phyloP scores from a whole-genome alignment of 2,113 vertebrate genomes.

The Nothobranchius kuhntae region DNA sequence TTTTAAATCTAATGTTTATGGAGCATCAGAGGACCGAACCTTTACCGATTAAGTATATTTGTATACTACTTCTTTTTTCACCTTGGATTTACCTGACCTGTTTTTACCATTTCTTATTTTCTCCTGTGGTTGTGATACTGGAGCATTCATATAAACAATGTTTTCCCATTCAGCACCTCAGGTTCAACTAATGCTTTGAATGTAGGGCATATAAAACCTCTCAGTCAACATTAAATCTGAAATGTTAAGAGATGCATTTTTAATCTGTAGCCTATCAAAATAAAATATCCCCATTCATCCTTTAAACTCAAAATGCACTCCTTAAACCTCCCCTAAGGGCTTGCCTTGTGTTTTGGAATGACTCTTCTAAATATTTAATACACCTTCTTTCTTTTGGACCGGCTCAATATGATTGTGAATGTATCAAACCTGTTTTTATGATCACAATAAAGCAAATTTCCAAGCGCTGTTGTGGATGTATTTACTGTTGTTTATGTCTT shows the following conservation, averaged over 20 bases:
- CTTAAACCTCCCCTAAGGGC: conserved; percentile 53
- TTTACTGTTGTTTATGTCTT: neutral
- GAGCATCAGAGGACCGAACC: neutral
- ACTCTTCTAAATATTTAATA: conserved; percentile 62
- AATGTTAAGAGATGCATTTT: neutral
- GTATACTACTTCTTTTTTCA: conserved; percentile 4
- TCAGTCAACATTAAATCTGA: conserved; percentile 4
- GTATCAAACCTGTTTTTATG: conserved; percentile 53
- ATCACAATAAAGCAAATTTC: conserved; percentile 74
- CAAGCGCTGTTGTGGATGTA: conserved; percentile 11
- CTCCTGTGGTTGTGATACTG: conserved; percentile 15
- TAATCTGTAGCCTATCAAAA: conserved; percentile 25
- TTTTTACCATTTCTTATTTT: neutral
- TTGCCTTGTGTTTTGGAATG: conserved; percentile 48
- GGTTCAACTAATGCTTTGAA: neutral
- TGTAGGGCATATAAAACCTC: conserved; percentile 3
- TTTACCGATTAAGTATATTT: neutral
- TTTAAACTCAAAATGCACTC: conserved; percentile 45
- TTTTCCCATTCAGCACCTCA: neutral
- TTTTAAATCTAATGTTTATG: neutral
- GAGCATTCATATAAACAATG: neutral
- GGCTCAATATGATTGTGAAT: conserved; percentile 39
- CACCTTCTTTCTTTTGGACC: conserved; percentile 43
- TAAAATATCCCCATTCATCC: conserved; percentile 11
- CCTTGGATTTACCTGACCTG: neutral